Conservation (phyloP, 1,140 invertebrate genomes). For the Zeugodacus cucurbitae region DNA sequence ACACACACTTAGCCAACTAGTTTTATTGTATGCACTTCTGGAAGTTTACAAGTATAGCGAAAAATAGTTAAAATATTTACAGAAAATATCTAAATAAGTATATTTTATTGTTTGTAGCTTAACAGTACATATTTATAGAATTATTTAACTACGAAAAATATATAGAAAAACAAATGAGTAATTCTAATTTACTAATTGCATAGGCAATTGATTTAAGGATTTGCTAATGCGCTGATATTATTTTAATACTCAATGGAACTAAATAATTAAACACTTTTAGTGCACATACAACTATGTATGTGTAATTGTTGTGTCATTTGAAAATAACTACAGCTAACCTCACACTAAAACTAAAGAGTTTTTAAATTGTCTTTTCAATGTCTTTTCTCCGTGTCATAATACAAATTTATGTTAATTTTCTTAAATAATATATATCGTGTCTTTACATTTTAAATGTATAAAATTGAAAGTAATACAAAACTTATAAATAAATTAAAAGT, state of each 20-base stretch:
- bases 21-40: neutral
- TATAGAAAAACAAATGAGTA: neutral
- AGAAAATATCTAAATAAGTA: neutral
- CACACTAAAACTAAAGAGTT: slow-evolving; percentile 27
- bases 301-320: neutral
- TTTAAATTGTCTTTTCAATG: slow-evolving; percentile 33
- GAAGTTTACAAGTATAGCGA: neutral
- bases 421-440: neutral
- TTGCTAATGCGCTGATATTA: neutral
- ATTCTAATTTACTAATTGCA: neutral
- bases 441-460: neutral
- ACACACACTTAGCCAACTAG: neutral
- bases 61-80: neutral
- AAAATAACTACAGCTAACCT: neutral
- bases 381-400: neutral
- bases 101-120: neutral
- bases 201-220: neutral
- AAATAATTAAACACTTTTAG: neutral
- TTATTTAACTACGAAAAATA: slow-evolving; percentile 22
- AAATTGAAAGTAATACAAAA: slow-evolving; percentile 23
- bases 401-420: neutral
- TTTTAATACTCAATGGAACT: neutral
- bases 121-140: neutral
- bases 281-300: neutral
- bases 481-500: neutral